Percentiles rank a stretch among this genome's conserved stretches.
Conservation (phyloP, 2,888 invertebrate species). For the Nezara viridula region DNA sequence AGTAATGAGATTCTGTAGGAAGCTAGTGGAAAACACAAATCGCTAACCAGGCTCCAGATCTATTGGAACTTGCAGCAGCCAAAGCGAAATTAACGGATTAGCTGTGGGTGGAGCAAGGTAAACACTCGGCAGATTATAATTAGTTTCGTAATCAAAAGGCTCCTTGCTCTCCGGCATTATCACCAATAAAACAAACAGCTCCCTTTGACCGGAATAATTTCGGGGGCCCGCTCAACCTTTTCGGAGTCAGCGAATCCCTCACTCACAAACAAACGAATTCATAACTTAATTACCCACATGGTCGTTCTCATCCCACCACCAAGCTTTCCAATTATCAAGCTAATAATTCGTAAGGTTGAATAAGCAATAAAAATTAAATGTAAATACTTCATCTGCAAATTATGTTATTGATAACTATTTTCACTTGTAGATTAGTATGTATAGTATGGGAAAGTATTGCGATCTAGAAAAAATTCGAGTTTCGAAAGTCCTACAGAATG, state of each 20-base stretch:
- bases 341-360: neutral
- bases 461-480: too few relatives aligned
- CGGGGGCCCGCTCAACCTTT: neutral
- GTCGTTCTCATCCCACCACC: neutral
- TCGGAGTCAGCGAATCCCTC: constrained; percentile 32
- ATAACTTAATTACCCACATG: constrained; percentile 19
- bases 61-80: neutral
- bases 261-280: neutral
- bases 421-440: too few relatives aligned
- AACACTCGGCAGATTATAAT: constrained; percentile 33
- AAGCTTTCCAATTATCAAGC: neutral
- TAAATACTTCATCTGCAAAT: neutral
- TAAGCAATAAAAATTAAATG: neutral
- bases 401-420: too few relatives aligned
- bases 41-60: neutral
- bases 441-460: too few relatives aligned
- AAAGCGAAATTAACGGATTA: constrained; percentile 4
- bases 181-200: constrained; percentile 33
- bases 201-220: constrained; percentile 27
- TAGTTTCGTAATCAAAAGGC: constrained; percentile 32
- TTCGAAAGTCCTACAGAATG: too few relatives aligned
- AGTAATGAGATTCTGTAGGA: neutral
- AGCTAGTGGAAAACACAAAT: neutral
- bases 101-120: neutral
- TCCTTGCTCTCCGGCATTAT: neutral